phyloP scores from a whole-genome alignment of 2,797 vertebrate species.

The Babyrousa celebensis region DNA sequence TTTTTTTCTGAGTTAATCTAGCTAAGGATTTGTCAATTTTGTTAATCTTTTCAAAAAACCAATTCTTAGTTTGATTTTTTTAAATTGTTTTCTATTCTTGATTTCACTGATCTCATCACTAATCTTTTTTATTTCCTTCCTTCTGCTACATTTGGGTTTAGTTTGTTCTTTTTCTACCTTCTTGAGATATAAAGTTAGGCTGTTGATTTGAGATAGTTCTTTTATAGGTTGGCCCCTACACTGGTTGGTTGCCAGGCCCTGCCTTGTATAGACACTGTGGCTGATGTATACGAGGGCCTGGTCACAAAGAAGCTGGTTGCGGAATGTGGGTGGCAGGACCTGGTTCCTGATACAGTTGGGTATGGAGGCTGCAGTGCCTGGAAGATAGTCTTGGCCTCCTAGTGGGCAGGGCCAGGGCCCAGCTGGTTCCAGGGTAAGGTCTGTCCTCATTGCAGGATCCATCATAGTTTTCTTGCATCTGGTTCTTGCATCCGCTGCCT shows the following conservation, averaged over 20 bases:
- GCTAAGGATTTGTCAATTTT: neutral
- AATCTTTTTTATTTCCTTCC: neutral
- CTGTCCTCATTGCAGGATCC: neutral
- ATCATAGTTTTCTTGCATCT: neutral
- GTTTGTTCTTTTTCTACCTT: neutral
- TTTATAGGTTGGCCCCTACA: neutral
- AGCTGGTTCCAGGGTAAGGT: neutral
- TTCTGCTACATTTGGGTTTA: neutral
- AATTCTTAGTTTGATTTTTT: neutral
- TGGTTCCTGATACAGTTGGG: neutral
- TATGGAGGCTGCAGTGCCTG: neutral
- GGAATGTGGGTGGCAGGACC: neutral
- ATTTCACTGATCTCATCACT: neutral
- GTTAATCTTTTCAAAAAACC: neutral
- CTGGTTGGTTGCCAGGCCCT: neutral
- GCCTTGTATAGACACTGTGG: neutral
- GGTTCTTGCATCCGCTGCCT: no score
- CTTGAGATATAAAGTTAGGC: neutral
- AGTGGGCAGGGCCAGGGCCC: neutral
- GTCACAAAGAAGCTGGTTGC: neutral
- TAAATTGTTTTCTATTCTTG: neutral
- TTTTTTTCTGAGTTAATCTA: neutral
- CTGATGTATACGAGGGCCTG: neutral
- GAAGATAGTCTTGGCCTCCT: neutral
- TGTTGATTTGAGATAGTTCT: neutral